Evolutionary conservation across 2,888 invertebrate genomes (phyloP), one percentile per base, ranked within the genome.

Genomic region (Andrena praecox): DNA sequence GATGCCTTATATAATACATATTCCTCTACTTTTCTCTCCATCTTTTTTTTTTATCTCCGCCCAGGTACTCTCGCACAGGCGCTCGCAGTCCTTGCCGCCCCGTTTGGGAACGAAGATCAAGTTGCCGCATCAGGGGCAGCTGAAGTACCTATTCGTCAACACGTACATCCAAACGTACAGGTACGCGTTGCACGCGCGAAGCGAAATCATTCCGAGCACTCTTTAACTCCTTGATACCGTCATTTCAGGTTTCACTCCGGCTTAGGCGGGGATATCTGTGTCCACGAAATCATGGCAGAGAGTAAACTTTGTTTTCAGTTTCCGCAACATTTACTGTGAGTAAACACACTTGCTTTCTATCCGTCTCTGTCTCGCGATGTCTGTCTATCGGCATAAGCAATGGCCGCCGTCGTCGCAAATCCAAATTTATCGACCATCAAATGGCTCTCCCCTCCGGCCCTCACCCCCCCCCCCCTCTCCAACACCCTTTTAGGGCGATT

Each of bases 231-330:
- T 7, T 10, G 42, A 16, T 16, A 16, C 5, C 6, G 8, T 27
- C 56, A 3, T 60, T 98, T 97, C 93, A 96, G 98, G 72, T 97
- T 99, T 93, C 98, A 98, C 93, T 98, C 99, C 0, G 98, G 98
- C 0, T 95, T 98, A 33, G 98, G 98, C 0, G 98, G 98, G 1
- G 98, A 99, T 93, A 98, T 99, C 69, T 97, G 97, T 85, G 98
- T 99, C 2, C 97, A 98, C 91, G 99, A 99, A 94, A 96, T 97
- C 67, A 97, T 99, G 97, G 97, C 98, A 0, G 99, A 99, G 93
- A 97, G 98, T 88, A 97, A 97, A 91, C 94, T 98, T 10, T 97
- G 98, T 91, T 98, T 97, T 92, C 95, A 96, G 64, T 96, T 99
- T 93, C 99, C 99, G 0, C 96, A 97, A 89, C 98, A 98, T 93